Evolutionary conservation across 2,113 vertebrate species (phyloP).

Genomic region (Trematomus loennbergii): DNA sequence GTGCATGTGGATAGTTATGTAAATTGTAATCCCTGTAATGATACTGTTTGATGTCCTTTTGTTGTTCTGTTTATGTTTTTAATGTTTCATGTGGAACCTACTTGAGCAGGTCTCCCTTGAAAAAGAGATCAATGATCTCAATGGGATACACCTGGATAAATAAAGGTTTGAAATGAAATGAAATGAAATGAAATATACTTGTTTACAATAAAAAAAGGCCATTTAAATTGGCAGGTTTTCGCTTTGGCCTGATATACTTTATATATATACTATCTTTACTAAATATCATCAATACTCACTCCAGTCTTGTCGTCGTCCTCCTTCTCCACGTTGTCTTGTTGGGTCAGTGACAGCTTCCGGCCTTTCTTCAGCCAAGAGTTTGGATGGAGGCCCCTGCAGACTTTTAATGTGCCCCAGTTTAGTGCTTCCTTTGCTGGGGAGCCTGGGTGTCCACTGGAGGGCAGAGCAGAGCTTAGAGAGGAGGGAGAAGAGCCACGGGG

Average conservation of each 20-base stretch:
- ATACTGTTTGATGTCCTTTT: too few species aligned
- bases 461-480: background rate
- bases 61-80: too few species aligned
- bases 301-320: conserved; percentile 66
- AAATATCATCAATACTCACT: conserved; percentile 16
- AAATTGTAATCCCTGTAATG: too few species aligned
- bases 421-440: conserved; percentile 71
- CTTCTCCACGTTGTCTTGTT: conserved; percentile 73
- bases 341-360: conserved; percentile 85
- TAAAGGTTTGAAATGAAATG: too few species aligned
- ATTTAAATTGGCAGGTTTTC: conserved; percentile 51
- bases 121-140: too few species aligned
- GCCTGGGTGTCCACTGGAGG: background rate
- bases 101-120: too few species aligned
- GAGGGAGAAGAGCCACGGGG: background rate
- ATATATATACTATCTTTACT: too few species aligned
- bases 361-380: conserved; percentile 88
- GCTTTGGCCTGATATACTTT: conserved; percentile 28
- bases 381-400: conserved; percentile 84
- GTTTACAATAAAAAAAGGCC: conserved; percentile 3
- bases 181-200: too few species aligned
- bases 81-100: too few species aligned
- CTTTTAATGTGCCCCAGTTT: conserved; percentile 76
- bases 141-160: too few species aligned
- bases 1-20: too few species aligned